Conservation (phyloP, 2,797 vertebrate genomes). For the Amazonetta brasiliensis region DNA sequence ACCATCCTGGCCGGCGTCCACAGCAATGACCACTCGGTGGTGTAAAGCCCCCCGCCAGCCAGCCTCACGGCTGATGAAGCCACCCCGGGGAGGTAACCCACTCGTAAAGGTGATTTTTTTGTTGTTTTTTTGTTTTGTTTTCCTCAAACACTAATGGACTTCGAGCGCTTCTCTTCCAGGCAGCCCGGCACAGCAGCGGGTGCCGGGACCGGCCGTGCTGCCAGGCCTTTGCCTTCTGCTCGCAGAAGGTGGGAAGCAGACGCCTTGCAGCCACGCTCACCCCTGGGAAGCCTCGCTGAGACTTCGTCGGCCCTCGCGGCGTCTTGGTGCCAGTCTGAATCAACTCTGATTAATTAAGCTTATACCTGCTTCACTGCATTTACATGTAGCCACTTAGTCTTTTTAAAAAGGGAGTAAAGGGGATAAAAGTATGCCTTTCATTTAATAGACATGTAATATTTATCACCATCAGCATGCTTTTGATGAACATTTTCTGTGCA, state of each 20-base stretch:
- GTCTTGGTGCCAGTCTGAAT: conserved; percentile 75
- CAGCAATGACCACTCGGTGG: conserved; percentile 95
- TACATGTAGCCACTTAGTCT: conserved; percentile 78
- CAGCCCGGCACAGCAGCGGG: neutral
- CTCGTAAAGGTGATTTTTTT: neutral
- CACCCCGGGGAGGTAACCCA: conserved; percentile 7
- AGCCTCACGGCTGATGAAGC: rapidly evolving
- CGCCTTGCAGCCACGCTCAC: neutral
- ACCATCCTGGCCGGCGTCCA: conserved; percentile 90
- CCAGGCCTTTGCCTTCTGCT: conserved; percentile 28
- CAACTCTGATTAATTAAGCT: conserved; percentile 74
- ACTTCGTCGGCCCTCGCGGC: conserved; percentile 54
- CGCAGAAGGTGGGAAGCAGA: conserved; percentile 40
- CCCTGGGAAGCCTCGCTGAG: conserved; percentile 44
- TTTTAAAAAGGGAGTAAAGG: conserved; percentile 74
- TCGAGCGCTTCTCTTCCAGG: conserved; percentile 60
- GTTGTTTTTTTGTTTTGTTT: neutral
- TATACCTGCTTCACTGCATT: conserved; percentile 79
- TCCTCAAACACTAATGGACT: conserved; percentile 80
- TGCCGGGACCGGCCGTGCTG: neutral
- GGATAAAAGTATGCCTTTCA: conserved; percentile 78
- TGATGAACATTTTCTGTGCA: conserved; percentile 76
- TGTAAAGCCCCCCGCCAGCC: conserved; percentile 75
- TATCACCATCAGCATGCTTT: conserved; percentile 81
- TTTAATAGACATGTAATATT: conserved; percentile 79